Conservation (phyloP, 2,888 invertebrate genomes). For the Dione juno region DNA sequence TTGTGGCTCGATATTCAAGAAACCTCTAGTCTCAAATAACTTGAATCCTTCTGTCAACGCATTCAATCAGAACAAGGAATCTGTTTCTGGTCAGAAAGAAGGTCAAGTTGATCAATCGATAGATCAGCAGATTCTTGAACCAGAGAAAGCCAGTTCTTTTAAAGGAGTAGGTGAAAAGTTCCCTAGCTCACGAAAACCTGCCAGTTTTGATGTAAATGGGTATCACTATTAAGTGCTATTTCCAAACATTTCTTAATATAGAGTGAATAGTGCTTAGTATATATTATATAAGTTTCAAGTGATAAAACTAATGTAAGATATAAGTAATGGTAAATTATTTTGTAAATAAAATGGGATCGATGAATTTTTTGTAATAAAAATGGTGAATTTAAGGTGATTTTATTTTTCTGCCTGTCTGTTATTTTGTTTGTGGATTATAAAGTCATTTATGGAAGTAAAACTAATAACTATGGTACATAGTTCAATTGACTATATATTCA, state of each 20-base stretch:
- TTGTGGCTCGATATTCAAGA: constrained; percentile 9
- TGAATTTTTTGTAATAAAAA: constrained; percentile 9
- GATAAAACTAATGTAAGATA: constrained; percentile 34
- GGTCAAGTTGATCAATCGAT: not conserved
- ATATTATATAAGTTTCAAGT: constrained; percentile 18
- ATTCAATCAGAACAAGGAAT: constrained; percentile 8
- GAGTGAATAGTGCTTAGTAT: constrained; percentile 10
- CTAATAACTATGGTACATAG: too few relatives aligned
- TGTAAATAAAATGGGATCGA: constrained; percentile 34
- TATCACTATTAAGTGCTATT: constrained; percentile 51
- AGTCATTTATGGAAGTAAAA: too few relatives aligned
- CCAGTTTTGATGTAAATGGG: constrained; percentile 70
- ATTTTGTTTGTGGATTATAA: too few relatives aligned
- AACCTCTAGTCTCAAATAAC: not conserved
- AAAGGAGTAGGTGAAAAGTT: constrained; percentile 65
- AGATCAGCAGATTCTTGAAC: constrained; percentile 17
- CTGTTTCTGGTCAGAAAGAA: not conserved
- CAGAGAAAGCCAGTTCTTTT: constrained; percentile 45
- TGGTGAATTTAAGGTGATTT: not conserved
- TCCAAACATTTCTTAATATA: not conserved
- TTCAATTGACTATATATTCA: too few relatives aligned
- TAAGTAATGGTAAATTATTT: constrained; percentile 43
- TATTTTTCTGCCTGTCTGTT: not conserved
- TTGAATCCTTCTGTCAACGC: not conserved
- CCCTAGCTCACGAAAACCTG: constrained; percentile 64